Percentiles rank a stretch among this genome's conserved stretches.
Evolutionary conservation across 2,797 vertebrate genomes (phyloP).

Genomic region (Lepilemur ruficaudatus): DNA sequence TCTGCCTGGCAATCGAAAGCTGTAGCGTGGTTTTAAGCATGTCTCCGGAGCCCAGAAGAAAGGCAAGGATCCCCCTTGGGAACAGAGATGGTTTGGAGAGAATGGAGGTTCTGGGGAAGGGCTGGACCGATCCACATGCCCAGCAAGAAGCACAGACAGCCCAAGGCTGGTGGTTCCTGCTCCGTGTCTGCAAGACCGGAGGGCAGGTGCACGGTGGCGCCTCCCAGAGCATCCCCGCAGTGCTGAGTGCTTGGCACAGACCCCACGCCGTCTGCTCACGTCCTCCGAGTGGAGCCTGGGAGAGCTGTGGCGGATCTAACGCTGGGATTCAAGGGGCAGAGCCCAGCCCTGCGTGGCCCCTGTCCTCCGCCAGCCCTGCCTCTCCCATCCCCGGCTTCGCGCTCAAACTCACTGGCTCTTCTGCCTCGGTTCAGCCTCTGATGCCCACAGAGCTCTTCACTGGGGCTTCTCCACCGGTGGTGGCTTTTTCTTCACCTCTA

Average conservation of each 20-base stretch:
- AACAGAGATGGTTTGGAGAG: neutral
- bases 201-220: neutral
- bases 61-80: neutral
- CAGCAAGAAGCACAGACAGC: neutral
- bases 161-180: neutral
- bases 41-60: neutral
- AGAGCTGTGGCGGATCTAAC: neutral
- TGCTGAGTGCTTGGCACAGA: neutral
- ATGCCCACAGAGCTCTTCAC: neutral
- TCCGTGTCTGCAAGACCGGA: neutral
- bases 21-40: neutral
- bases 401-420: neutral
- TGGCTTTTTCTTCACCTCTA: conserved; percentile 25
- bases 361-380: neutral
- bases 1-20: neutral
- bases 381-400: neutral
- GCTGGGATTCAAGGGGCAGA: neutral
- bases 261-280: neutral
- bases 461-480: neutral
- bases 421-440: neutral
- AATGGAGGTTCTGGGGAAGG: neutral
- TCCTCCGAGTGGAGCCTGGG: neutral
- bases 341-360: neutral
- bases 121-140: neutral
- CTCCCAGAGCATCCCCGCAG: neutral